Percentiles rank a stretch among this genome's conserved stretches.
These are phyloP conservation scores for Ceratina japonica DNA, from an alignment of 1,140 invertebrate species.

Conservation along the genomic window DNA sequence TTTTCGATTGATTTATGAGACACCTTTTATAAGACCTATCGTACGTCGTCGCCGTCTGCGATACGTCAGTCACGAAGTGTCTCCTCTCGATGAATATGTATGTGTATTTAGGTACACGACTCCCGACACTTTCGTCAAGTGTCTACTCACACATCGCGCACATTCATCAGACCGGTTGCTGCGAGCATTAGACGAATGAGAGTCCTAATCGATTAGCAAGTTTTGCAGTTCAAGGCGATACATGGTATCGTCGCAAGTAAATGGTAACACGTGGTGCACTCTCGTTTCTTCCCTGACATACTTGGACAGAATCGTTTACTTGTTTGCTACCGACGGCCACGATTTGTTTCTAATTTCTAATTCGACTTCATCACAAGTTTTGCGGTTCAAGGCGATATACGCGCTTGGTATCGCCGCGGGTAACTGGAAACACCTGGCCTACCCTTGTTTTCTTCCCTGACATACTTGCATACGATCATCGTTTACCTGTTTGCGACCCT, in stretches of 20 bases:
- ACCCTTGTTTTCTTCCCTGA: slow-evolving; percentile 39
- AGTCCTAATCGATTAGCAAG: slow-evolving; percentile 51
- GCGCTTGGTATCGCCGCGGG: neutral
- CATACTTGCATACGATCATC: neutral
- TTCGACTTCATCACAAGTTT: neutral
- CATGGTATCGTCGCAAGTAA: neutral
- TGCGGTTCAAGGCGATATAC: neutral
- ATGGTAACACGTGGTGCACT: slow-evolving; percentile 37
- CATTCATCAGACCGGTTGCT: neutral
- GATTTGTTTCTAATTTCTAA: neutral
- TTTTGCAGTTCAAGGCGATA: slow-evolving; percentile 58
- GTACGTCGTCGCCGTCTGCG: neutral
- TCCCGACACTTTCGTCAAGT: neutral
- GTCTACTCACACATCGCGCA: neutral
- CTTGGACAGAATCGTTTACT: neutral
- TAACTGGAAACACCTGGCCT: slow-evolving; percentile 32
- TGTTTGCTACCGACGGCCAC: neutral
- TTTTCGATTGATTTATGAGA: neutral
- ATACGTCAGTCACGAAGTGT: neutral
- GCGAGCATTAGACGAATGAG: slow-evolving; percentile 4
- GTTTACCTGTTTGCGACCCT: neutral
- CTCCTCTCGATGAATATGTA: neutral
- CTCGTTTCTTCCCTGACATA: slow-evolving; percentile 39
- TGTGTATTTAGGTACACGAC: neutral
- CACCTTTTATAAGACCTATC: neutral